A percentile compares a stretch with the other conserved stretches of the same genome.
Evolutionary conservation across 2,888 invertebrate species (phyloP).

Genomic region (Drosophila neonasuta): DNA sequence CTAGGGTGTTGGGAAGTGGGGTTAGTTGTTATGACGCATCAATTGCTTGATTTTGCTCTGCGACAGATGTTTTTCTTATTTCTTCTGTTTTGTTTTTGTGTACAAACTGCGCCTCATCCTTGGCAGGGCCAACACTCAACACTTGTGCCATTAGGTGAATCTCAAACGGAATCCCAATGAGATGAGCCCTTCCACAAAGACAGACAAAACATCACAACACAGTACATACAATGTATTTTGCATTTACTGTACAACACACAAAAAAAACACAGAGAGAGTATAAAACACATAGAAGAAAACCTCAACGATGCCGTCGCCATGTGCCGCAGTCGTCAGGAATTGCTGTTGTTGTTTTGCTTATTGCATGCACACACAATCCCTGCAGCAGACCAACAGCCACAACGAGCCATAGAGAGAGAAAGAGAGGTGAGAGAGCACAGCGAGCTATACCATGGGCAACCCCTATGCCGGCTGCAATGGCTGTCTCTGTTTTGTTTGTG

Average conservation of each 20-base stretch:
- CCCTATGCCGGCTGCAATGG: slow-evolving; percentile 49
- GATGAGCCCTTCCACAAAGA: slow-evolving; percentile 6
- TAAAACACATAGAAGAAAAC: slow-evolving; percentile 33
- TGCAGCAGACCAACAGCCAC: slow-evolving; percentile 29
- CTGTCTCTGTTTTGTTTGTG: slow-evolving; percentile 39
- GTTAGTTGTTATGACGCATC: slow-evolving; percentile 66
- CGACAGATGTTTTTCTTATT: slow-evolving; percentile 61
- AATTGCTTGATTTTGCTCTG: slow-evolving; percentile 58
- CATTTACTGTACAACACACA: slow-evolving; percentile 67
- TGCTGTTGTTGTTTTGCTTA: slow-evolving; percentile 28
- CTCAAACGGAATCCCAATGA: slow-evolving; percentile 53
- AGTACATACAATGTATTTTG: slow-evolving; percentile 63
- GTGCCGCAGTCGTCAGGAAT: slow-evolving; percentile 35
- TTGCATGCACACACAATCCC: slow-evolving; percentile 55
- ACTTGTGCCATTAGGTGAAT: slow-evolving; percentile 66
- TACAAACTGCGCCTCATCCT: slow-evolving; percentile 32
- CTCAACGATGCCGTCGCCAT: slow-evolving; percentile 57
- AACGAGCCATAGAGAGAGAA: slow-evolving; percentile 2
- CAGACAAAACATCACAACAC: slow-evolving; percentile 7
- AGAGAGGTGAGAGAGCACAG: slow-evolving; percentile 13
- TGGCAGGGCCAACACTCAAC: slow-evolving; percentile 40
- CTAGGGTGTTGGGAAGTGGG: slow-evolving; percentile 3
- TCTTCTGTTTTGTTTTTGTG: not conserved
- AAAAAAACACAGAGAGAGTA: slow-evolving; percentile 23
- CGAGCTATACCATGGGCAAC: slow-evolving; percentile 42